Evolutionary conservation across 2,113 vertebrate genomes (phyloP), one percentile per base, ranked within the genome.

Genomic region (Etheostoma spectabile): DNA sequence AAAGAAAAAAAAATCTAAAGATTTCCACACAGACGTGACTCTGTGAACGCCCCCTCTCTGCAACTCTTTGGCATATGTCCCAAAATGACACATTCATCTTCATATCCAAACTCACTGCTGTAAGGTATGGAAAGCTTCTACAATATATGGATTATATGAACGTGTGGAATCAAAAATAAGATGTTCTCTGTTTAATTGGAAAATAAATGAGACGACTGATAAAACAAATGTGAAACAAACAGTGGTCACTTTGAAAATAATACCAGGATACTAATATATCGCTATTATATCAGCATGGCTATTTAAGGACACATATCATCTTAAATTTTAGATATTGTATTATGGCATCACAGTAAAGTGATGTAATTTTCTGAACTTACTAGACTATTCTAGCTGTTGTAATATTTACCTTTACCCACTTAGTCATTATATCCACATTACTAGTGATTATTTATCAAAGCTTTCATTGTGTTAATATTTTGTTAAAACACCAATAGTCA

Each of bases 41-140:
- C 38, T 27, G 21, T 12, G 18, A 49, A 67, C 27, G 45, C 4
- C 61, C 73, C 61, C 64, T 77, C 67, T 73, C 19, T 77, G 60
- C 21, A 27, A 46, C 64, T 92, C 87, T 92, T 92, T 92, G 91
- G 91, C 81, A 15, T 92, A 68, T 11, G 78, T 81, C 45, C 49
- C 2, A 49, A 70, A 74, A 70, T 24, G 18, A 80, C 69, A 89
- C 78, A 83, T 88, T 88, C 87, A 80, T 62, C n/a, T 83, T 79
- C 8, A 3, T 72, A 48, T 74, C 77, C 70, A 55, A 21, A 68
- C 81, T 63, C 27, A 30, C n/a, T 14, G 56, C 66, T 85, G 77
- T 81, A 83, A 88, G 74, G 86, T 82, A 19, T 83, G 76, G 22
- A 61, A 76, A 74, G 53, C 38, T 83, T 55, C 68, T 6, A 13